A percentile compares a stretch with the other conserved stretches of the same genome.
Conservation (phyloP, 2,113 vertebrate genomes). For the Amazona guildingii region DNA sequence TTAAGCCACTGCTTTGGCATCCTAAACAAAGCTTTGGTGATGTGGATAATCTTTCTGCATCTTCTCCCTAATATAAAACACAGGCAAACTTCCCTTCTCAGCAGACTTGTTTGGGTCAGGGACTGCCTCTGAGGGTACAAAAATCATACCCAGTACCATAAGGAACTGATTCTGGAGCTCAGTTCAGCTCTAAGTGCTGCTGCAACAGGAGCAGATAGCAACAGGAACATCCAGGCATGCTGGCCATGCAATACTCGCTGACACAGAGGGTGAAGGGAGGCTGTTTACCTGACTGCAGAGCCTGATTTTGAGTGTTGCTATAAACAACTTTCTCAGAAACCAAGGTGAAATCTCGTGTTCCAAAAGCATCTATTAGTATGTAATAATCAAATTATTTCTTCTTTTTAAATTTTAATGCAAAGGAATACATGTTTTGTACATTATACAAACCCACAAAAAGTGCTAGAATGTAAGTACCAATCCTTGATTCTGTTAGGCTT, state of each 20-base stretch:
- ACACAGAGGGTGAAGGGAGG: not conserved
- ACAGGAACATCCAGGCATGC: rapidly evolving
- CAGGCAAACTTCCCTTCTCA: not conserved
- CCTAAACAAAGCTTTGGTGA: not conserved
- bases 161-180: too few relatives aligned
- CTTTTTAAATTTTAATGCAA: not conserved
- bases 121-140: not conserved
- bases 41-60: not conserved
- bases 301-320: not conserved
- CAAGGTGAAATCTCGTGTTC: not conserved
- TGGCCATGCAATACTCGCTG: rapidly evolving
- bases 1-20: not conserved
- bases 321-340: not conserved
- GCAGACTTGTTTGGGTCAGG: not conserved
- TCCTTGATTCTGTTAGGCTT: not conserved
- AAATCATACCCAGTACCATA: not conserved
- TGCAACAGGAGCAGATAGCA: not conserved
- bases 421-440: not conserved
- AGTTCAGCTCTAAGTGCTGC: not conserved
- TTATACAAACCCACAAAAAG: not conserved
- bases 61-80: not conserved
- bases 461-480: not conserved
- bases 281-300: not conserved
- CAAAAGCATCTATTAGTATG: not conserved
- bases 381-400: not conserved